phyloP scores from a whole-genome alignment of 1,140 invertebrate species.

The Nilaparvata lugens region DNA sequence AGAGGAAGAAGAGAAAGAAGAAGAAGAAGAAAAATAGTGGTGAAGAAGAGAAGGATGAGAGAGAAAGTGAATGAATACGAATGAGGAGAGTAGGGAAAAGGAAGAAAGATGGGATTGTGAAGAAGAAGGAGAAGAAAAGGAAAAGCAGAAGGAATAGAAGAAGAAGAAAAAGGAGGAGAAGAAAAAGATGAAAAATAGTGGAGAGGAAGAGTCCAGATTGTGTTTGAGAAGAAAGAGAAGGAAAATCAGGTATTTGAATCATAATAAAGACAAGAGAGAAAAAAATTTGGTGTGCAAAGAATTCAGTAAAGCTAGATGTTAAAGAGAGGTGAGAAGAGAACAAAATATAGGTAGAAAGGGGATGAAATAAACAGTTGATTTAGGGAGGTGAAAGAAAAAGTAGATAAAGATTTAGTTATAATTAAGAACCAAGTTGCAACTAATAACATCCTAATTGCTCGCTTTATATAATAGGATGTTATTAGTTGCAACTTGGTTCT shows the following conservation, averaged over 20 bases:
- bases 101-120: constrained; percentile 16
- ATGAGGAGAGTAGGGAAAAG: not conserved
- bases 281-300: too few species aligned
- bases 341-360: too few species aligned
- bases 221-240: constrained; percentile 20
- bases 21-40: constrained; percentile 8
- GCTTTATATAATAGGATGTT: too few species aligned
- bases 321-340: too few species aligned
- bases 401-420: too few species aligned
- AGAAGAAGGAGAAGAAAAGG: constrained; percentile 16
- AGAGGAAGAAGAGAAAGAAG: not conserved
- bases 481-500: too few species aligned
- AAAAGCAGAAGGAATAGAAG: constrained; percentile 8
- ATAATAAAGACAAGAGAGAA: not conserved
- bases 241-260: constrained; percentile 16
- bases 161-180: constrained; percentile 8
- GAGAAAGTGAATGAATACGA: not conserved
- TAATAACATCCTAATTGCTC: too few species aligned
- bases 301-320: too few species aligned
- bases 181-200: constrained; percentile 15
- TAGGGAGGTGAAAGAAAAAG: too few species aligned
- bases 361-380: too few species aligned
- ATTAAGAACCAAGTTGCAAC: too few species aligned
- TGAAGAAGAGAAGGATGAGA: constrained; percentile 16
- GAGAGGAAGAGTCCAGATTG: constrained; percentile 13